phyloP scores from a whole-genome alignment of 2,113 vertebrate genomes.

The Harpagus bidentatus region DNA sequence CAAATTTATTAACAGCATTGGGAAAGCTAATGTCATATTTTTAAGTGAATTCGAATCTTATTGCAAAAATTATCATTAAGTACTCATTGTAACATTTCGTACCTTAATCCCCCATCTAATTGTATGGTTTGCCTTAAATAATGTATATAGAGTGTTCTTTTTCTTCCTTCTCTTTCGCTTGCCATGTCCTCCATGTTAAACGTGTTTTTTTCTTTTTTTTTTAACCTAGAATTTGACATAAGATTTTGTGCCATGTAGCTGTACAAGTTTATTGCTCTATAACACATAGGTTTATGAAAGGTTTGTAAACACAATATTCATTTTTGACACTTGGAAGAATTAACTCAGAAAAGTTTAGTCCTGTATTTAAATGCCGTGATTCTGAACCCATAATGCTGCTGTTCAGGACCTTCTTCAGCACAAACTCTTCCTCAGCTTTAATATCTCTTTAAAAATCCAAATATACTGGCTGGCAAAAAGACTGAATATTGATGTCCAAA shows the following conservation, averaged over 20 bases:
- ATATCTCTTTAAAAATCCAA: neutral
- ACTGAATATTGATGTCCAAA: neutral
- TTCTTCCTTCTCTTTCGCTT: neutral
- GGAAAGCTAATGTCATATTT: neutral
- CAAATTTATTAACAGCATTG: neutral
- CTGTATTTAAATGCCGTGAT: neutral
- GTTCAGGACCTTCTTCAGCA: neutral
- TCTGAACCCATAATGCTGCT: neutral
- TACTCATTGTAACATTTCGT: neutral
- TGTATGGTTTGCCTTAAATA: neutral
- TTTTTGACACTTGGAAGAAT: neutral
- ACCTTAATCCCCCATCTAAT: neutral
- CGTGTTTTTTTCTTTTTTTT: accelerated
- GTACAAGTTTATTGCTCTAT: neutral
- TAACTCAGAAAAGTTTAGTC: neutral
- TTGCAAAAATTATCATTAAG: neutral
- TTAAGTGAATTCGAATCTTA: neutral
- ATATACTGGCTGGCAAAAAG: neutral
- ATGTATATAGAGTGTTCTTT: neutral
- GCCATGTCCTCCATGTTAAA: neutral
- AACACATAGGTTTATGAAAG: neutral
- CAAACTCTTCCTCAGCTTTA: neutral
- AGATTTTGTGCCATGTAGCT: neutral
- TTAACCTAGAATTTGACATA: neutral
- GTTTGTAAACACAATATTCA: neutral